phyloP scores from a whole-genome alignment of 2,888 invertebrate species.

The Drymonia ruficornis region DNA sequence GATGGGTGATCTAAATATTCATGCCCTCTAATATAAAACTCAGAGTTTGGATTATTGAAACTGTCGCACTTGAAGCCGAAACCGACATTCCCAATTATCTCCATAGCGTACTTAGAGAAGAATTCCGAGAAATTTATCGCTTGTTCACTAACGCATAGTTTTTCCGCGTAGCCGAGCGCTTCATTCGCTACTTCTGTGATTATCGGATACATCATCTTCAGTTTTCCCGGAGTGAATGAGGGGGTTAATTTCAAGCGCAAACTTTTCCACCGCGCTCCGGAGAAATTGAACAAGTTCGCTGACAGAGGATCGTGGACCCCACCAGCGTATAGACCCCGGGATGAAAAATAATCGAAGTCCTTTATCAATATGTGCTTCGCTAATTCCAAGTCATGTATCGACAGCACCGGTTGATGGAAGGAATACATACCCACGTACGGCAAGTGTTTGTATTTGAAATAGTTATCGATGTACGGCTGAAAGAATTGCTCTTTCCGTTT shows the following conservation, averaged over 20 bases:
- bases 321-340: conserved; percentile 86
- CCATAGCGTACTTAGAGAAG: conserved; percentile 85
- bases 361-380: conserved; percentile 85
- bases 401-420: conserved; percentile 85
- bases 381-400: conserved; percentile 86
- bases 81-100: conserved; percentile 86
- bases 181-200: conserved; percentile 84
- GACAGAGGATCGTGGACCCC: conserved; percentile 86
- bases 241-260: conserved; percentile 87
- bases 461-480: conserved; percentile 85
- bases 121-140: conserved; percentile 82
- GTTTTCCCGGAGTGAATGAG: conserved; percentile 87
- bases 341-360: conserved; percentile 87
- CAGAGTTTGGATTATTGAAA: conserved; percentile 80
- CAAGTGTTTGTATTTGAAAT: conserved; percentile 76
- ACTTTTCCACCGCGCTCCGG: conserved; percentile 86
- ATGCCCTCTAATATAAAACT: conserved; percentile 77
- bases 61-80: conserved; percentile 87
- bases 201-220: conserved; percentile 87
- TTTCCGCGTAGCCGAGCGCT: conserved; percentile 71
- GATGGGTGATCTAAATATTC: conserved; percentile 72
- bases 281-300: conserved; percentile 84
- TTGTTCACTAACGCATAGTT: conserved; percentile 50
- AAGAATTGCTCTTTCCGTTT: conserved; percentile 85
- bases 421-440: conserved; percentile 86